Conservation (phyloP, 2,113 vertebrate genomes). For the Campylomormyrus numenius region DNA sequence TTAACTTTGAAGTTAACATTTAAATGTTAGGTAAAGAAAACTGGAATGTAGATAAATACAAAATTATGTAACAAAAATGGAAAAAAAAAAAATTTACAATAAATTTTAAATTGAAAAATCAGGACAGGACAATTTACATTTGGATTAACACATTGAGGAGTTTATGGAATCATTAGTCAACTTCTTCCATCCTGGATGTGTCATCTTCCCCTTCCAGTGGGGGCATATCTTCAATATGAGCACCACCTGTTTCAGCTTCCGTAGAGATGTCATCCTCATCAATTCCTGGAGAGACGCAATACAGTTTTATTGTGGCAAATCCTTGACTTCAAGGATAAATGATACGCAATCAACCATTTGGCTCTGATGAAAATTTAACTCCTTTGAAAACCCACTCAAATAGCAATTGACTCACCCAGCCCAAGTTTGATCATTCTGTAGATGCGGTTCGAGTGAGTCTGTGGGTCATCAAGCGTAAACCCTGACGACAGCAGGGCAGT, state of each 20-base stretch:
- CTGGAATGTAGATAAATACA: slow-evolving; percentile 23
- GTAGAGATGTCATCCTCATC: slow-evolving; percentile 81
- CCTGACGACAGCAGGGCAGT: slow-evolving; percentile 71
- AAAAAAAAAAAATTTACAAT: neutral
- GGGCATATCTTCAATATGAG: slow-evolving; percentile 85
- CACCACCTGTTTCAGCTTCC: slow-evolving; percentile 60
- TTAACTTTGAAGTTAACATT: neutral
- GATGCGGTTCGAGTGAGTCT: slow-evolving; percentile 76
- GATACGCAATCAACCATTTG: neutral
- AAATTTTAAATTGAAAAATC: neutral
- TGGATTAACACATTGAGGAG: neutral
- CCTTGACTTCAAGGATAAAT: neutral
- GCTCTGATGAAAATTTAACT: neutral
- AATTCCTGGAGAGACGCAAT: slow-evolving; percentile 64
- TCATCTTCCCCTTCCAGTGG: slow-evolving; percentile 90
- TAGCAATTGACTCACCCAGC: slow-evolving; percentile 26
- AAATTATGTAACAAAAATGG: slow-evolving; percentile 9
- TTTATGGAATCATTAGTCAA: slow-evolving; percentile 65
- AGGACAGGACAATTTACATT: neutral
- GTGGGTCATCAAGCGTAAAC: slow-evolving; percentile 74
- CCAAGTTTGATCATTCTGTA: slow-evolving; percentile 59
- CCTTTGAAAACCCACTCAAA: neutral
- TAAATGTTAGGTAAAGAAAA: neutral
- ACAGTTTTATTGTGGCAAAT: neutral
- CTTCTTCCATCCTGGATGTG: slow-evolving; percentile 93